Conservation (phyloP, 2,888 invertebrate species). For the Oxycera nigricornis region DNA sequence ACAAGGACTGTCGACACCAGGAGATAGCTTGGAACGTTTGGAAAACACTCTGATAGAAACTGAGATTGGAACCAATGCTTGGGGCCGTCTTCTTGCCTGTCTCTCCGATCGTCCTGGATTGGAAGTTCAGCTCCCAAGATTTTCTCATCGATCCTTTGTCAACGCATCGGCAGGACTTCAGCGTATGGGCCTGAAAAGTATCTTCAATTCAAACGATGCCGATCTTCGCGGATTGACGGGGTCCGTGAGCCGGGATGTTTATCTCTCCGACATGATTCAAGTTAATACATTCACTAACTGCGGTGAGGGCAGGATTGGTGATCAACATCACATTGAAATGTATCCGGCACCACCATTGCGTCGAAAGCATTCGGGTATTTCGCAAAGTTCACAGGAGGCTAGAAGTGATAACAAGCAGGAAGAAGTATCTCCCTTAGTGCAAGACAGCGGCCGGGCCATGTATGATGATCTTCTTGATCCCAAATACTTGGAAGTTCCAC, state of each 20-base stretch:
- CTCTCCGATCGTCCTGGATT: conserved; percentile 78
- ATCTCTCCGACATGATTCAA: conserved; percentile 84
- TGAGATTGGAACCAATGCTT: conserved; percentile 72
- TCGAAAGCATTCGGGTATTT: conserved; percentile 61
- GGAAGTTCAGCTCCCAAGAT: conserved; percentile 84
- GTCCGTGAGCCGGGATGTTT: conserved; percentile 75
- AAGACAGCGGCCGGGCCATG: conserved; percentile 73
- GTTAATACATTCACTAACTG: conserved; percentile 85
- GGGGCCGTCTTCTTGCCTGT: conserved; percentile 77
- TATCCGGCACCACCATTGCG: conserved; percentile 75
- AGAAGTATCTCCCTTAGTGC: conserved; percentile 63
- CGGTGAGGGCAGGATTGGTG: conserved; percentile 74
- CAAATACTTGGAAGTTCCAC: conserved; percentile 66
- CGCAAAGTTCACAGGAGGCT: conserved; percentile 51
- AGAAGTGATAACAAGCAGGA: conserved; percentile 50
- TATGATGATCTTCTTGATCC: conserved; percentile 70
- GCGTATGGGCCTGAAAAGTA: conserved; percentile 80
- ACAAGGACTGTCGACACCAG: conserved; percentile 80
- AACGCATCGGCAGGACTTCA: conserved; percentile 81
- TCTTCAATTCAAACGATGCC: conserved; percentile 78
- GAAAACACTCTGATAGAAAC: conserved; percentile 74
- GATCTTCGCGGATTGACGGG: conserved; percentile 86
- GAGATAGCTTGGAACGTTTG: conserved; percentile 77
- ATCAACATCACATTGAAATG: conserved; percentile 80
- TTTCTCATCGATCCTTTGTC: conserved; percentile 81